These are phyloP conservation scores for Drosophila navojoa DNA, from an alignment of 1,140 invertebrate species.

Conservation along the genomic window DNA sequence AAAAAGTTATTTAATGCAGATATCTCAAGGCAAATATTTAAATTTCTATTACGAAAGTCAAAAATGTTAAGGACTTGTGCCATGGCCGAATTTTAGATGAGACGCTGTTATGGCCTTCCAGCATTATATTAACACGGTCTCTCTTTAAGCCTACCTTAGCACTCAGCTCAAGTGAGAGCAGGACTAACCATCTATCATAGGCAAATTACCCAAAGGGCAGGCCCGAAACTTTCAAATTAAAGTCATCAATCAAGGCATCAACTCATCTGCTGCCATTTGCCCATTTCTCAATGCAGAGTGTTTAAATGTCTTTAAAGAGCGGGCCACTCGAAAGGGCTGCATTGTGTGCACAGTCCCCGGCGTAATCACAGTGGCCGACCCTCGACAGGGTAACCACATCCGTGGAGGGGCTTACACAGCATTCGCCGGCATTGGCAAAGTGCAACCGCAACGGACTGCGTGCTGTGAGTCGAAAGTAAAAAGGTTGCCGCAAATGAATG, in stretches of 20 bases:
- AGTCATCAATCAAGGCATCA: constrained; percentile 67
- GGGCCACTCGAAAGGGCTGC: background rate
- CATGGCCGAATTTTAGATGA: too few species aligned
- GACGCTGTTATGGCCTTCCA: too few species aligned
- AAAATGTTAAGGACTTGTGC: too few species aligned
- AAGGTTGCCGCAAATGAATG: constrained; percentile 67
- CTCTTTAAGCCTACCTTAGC: background rate
- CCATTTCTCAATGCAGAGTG: background rate
- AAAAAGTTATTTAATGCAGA: background rate
- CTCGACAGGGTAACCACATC: constrained; percentile 29
- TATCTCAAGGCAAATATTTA: too few species aligned
- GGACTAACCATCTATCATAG: constrained; percentile 28
- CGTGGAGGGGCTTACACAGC: constrained; percentile 31
- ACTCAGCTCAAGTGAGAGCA: constrained; percentile 13
- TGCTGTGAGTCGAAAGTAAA: constrained; percentile 27
- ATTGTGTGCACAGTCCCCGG: background rate
- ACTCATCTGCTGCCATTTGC: constrained; percentile 7
- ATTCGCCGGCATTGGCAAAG: constrained; percentile 7
- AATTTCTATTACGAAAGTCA: too few species aligned
- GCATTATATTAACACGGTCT: too few species aligned
- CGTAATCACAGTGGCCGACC: constrained; percentile 11
- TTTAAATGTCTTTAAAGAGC: constrained; percentile 8
- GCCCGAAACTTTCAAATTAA: constrained; percentile 57
- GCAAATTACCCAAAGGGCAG: constrained; percentile 28
- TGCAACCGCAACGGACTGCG: constrained; percentile 55